Conservation (phyloP, 2,888 invertebrate species). For the Pediacus dermestoides region DNA sequence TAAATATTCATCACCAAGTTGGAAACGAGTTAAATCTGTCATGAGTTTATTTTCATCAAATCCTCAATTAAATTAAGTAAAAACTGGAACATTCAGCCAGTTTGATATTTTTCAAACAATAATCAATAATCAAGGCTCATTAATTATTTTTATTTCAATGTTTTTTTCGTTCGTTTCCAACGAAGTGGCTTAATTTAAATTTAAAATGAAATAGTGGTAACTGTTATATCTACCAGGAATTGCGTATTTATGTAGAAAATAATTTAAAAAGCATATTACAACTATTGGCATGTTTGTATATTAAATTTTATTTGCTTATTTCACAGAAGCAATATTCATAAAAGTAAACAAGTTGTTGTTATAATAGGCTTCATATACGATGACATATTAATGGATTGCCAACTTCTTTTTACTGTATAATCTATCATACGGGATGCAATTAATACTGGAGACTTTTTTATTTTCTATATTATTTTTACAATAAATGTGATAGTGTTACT, state of each 20-base stretch:
- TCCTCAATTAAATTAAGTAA: too few species aligned
- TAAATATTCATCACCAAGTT: too few species aligned
- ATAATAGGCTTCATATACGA: conserved; percentile 9
- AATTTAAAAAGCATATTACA: conserved; percentile 23
- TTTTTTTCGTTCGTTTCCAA: conserved; percentile 13
- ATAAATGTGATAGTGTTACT: too few species aligned
- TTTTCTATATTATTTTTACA: too few species aligned
- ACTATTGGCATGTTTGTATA: conserved; percentile 22
- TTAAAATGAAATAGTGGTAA: conserved; percentile 21
- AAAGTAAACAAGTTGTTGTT: conserved; percentile 23
- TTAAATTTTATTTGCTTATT: conserved; percentile 27
- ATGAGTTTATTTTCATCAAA: too few species aligned
- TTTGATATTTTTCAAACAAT: conserved; percentile 22
- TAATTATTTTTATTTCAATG: conserved; percentile 23
- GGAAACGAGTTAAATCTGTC: too few species aligned
- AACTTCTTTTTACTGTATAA: conserved; percentile 7
- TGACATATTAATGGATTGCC: conserved; percentile 11
- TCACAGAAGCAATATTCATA: conserved; percentile 30
- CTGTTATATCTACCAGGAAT: conserved; percentile 23
- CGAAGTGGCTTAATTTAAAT: conserved; percentile 22
- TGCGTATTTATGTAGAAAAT: conserved; percentile 19
- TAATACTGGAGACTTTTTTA: too few species aligned
- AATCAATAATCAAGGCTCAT: conserved; percentile 22
- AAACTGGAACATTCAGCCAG: too few species aligned
- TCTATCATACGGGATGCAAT: too few species aligned